phyloP scores from a whole-genome alignment of 2,113 vertebrate species.

The Eonycteris spelaea region DNA sequence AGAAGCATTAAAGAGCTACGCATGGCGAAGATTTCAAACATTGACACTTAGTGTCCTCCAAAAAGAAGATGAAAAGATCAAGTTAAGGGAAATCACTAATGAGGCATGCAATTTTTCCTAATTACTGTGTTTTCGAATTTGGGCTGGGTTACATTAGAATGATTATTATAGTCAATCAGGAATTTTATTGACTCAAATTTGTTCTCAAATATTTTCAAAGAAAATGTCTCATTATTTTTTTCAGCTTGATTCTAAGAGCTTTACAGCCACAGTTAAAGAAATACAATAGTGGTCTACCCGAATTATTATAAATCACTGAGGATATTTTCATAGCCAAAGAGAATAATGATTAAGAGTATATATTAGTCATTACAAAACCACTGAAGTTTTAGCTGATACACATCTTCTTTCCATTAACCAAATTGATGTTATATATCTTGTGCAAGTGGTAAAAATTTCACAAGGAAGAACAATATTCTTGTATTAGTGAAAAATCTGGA shows the following conservation, averaged over 20 bases:
- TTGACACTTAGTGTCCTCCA: neutral
- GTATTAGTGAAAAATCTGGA: neutral
- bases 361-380: neutral
- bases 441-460: neutral
- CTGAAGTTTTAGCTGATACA: neutral
- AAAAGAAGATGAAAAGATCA: conserved; percentile 20
- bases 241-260: neutral
- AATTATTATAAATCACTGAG: neutral
- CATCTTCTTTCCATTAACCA: neutral
- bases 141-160: neutral
- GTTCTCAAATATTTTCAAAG: conserved; percentile 20
- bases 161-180: neutral
- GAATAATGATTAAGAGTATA: neutral
- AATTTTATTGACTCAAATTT: neutral
- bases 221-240: conserved; percentile 1
- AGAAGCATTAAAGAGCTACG: neutral
- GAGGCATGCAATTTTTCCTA: neutral
- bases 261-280: neutral
- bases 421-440: neutral
- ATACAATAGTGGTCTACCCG: neutral
- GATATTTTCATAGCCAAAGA: neutral
- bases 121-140: neutral
- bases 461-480: neutral
- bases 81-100: neutral
- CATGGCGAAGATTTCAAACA: neutral